Base-by-base conservation (phyloP, 2,797 vertebrate genomes). In the Nyctalus aviator region DNA sequence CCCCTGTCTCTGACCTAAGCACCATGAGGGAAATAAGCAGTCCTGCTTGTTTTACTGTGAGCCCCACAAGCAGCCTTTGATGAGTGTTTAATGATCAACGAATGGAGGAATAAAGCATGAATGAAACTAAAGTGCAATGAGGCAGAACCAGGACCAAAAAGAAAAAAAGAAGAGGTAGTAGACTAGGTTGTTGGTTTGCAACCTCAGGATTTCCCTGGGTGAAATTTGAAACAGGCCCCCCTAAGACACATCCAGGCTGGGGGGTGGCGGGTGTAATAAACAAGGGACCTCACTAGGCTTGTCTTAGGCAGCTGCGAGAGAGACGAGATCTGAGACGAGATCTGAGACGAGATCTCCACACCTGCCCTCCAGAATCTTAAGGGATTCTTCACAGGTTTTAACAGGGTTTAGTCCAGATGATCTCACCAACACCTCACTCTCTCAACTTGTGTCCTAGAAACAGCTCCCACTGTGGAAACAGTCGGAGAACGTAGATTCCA, bases 391-490 rank as follows among this genome's bases (percentile, higher is more conserved):
- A 18, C 41, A 90, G 27, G 37, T 30, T 30, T 57, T 57, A 32
- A 15, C 20, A 27, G 20, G 21, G 27, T 32, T 75, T 44, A 85
- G n/a, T 23, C 18, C 13, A 23, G 4, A 59, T n/a, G 32, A 20
- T 18, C 27, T 84, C 37, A 69, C 2, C 48, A 76, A 13, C 59
- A 59, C 84, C 50, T 17, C 2, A 3, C 44, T 66, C 91, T 76
- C 57, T 66, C 44, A 55, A 1, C 6, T 46, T 23, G 18, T 3
- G 4, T 30, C 76, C 84, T n/a, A 11, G 46, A 72, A 23, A 88
- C 0, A 1, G 30, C 30, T 82, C 13, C 27, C 1, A 0, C 18
- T 18, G n/a, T 48, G 48, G 44, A 25, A 62, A 53, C 0, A 0
- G 30, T 17, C 17, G 18, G 71, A 11, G 85, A 93, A 75, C 2